These are phyloP conservation scores for Acanthoscelides obtectus DNA, from an alignment of 2,888 invertebrate genomes.

Conservation along the genomic window DNA sequence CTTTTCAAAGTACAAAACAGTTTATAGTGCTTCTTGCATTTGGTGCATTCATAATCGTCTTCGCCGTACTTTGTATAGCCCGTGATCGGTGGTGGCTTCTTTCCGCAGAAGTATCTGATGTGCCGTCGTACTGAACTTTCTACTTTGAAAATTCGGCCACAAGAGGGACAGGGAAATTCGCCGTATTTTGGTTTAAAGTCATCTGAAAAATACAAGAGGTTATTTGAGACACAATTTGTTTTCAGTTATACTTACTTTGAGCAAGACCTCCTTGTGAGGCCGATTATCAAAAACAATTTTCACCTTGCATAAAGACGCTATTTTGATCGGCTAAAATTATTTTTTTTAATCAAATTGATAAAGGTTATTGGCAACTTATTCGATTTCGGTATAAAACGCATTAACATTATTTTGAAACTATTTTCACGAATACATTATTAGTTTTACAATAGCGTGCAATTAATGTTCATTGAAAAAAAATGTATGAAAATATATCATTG, in stretches of 20 bases:
- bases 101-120: conserved; percentile 29
- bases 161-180: conserved; percentile 20
- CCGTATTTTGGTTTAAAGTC: not conserved
- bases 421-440: too few species aligned
- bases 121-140: conserved; percentile 26
- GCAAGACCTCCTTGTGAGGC: too few species aligned
- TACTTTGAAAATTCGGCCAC: conserved; percentile 26
- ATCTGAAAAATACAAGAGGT: not conserved
- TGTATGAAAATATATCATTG: too few species aligned
- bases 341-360: too few species aligned
- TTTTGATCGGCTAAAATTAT: too few species aligned
- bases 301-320: too few species aligned
- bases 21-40: conserved; percentile 28
- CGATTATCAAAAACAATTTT: too few species aligned
- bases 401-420: too few species aligned
- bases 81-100: conserved; percentile 31
- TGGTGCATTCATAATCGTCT: conserved; percentile 20
- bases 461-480: too few species aligned
- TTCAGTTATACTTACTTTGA: not conserved
- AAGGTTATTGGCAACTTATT: too few species aligned
- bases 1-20: conserved; percentile 31
- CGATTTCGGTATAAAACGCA: too few species aligned
- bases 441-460: too few species aligned
- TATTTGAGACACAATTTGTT: not conserved
- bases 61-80: conserved; percentile 26